Conservation (phyloP, 1,140 invertebrate species). For the Sitophilus oryzae region DNA sequence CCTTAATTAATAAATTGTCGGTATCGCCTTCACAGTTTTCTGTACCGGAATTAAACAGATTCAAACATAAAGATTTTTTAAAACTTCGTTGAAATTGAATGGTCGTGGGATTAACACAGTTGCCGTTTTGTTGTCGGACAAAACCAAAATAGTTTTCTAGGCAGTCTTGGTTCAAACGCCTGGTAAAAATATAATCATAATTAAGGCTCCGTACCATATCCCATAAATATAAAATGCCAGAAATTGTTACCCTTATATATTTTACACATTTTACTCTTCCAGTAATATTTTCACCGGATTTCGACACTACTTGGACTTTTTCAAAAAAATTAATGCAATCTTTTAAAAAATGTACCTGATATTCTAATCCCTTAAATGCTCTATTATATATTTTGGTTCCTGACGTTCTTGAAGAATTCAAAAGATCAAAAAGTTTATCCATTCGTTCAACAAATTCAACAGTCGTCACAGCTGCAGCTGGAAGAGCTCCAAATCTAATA, state of each 20-base stretch:
- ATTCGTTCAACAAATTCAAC: constrained; percentile 6
- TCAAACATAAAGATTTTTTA: constrained; percentile 12
- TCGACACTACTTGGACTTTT: too few relatives aligned
- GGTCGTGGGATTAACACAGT: constrained; percentile 11
- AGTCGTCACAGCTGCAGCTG: not conserved
- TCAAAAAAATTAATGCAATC: not conserved
- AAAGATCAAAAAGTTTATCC: constrained; percentile 18
- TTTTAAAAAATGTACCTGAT: not conserved
- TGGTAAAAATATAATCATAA: not conserved
- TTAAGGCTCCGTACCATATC: too few relatives aligned
- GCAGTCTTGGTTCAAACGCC: constrained; percentile 12
- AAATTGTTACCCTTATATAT: too few relatives aligned
- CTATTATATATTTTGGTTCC: constrained; percentile 1
- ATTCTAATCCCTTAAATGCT: not conserved
- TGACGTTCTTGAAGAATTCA: constrained; percentile 12
- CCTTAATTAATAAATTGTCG: too few relatives aligned
- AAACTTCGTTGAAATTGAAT: constrained; percentile 15
- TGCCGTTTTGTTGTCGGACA: constrained; percentile 10
- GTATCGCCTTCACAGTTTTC: too few relatives aligned
- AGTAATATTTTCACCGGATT: too few relatives aligned
- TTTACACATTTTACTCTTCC: too few relatives aligned
- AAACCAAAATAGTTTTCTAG: constrained; percentile 14
- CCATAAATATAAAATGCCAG: too few relatives aligned
- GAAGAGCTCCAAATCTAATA: not conserved
- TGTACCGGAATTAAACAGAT: too few relatives aligned